Base-by-base conservation (phyloP, 2,888 invertebrate genomes). In the Molanna angustata region DNA sequence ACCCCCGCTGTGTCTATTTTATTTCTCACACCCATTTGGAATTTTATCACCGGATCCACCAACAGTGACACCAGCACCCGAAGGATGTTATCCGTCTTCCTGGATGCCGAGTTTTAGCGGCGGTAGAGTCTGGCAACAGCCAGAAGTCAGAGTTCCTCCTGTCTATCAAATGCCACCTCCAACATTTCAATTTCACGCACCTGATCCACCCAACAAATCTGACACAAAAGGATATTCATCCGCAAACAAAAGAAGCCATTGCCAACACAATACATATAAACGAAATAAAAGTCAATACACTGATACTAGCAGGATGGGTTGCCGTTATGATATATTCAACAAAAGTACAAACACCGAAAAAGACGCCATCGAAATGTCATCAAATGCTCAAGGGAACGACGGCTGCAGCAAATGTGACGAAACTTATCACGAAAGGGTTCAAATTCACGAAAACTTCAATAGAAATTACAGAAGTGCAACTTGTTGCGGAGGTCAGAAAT, bases 11-110 rank as follows among this genome's bases (percentile, higher is more conserved):
- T 78, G 79, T 63, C 64, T 79, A 64, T 79, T 76, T 67, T 79
- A 79, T 69, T 79, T 79, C 70, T 73, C 77, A 57, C 77, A 78
- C 62, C 79, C 79, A 49, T 78, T 79, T 66, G 78, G 76, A 56
- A 77, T 80, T 64, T 68, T 77, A 60, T 76, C 77, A 2, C 73
- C 78, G 49, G 73, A 73, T 65, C 73, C 76, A 42, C 74, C 75
- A 18, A 59, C 47, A 60, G 61, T 37, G 61, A 62, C 33, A 50
- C 59, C 58, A 52, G 31, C 66, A 20, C 56, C 56, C 9, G 41
- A 44, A 14, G 52, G 45, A 2, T 52, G 42, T 19, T n/a, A 57
- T 4, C 54, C 51, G 0, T 33, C 54, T 16, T 39, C 54, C 7
- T 59, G 54, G 59, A 49, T 45, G 18, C 54, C 31, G 19, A 49